These are phyloP conservation scores for Synaphobranchus kaupii DNA, from an alignment of 2,797 vertebrate species.

Conservation along the genomic window DNA sequence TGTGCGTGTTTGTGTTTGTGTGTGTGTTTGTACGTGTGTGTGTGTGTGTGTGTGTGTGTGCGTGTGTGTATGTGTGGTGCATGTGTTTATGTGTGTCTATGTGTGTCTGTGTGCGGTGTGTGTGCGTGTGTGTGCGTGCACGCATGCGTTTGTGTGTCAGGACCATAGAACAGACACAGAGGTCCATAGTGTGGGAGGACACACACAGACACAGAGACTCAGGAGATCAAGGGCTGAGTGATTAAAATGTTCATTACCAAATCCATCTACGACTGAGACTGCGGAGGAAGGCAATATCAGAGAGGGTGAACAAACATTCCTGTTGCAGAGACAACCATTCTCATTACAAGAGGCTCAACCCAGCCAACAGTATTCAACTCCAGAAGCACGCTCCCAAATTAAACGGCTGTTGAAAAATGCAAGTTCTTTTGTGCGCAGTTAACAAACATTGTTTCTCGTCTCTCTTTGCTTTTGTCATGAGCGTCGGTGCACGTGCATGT, in stretches of 20 bases:
- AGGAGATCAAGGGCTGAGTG: constrained; percentile 29
- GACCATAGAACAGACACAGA: not conserved
- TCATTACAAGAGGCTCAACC: constrained; percentile 38
- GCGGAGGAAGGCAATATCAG: constrained; percentile 46
- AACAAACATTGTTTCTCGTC: constrained; percentile 16
- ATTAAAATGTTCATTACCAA: constrained; percentile 57
- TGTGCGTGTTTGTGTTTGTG: not conserved
- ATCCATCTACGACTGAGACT: constrained; percentile 55
- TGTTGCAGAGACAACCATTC: constrained; percentile 35
- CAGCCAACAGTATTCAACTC: constrained; percentile 19
- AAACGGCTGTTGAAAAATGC: not conserved
- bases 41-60: not conserved
- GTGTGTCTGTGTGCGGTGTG: not conserved
- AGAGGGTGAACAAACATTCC: constrained; percentile 40
- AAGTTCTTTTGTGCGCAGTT: not conserved
- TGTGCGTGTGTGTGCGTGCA: not conserved
- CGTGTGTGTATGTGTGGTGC: not conserved
- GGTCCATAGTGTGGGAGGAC: not conserved
- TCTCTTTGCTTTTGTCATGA: constrained; percentile 26
- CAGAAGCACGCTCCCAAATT: constrained; percentile 15
- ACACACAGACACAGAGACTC: not conserved
- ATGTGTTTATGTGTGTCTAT: not conserved
- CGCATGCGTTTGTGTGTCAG: not conserved
- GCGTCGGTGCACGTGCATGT: constrained; percentile 32
- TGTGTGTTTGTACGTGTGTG: not conserved